Percentiles rank a stretch among this genome's conserved stretches.
Evolutionary conservation across 2,797 vertebrate genomes (phyloP).

Genomic region (Agapornis canus): DNA sequence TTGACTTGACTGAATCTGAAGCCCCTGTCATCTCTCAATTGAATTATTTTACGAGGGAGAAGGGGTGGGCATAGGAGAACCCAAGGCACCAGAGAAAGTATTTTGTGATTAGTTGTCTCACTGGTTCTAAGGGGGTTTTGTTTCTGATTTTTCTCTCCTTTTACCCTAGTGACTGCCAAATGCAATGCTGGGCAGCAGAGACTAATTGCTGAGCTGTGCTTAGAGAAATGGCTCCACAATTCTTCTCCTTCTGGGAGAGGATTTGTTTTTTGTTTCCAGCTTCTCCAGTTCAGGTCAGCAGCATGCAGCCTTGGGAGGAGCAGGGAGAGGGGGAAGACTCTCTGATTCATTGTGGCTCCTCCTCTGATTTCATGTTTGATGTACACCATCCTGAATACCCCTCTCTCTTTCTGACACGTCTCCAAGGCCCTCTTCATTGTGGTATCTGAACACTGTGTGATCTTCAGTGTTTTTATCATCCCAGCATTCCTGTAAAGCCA

Average conservation of each 20-base stretch:
- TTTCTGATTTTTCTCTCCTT: background rate
- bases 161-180: background rate
- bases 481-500: background rate
- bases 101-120: background rate
- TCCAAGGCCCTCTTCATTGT: background rate
- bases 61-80: background rate
- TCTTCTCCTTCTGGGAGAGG: background rate
- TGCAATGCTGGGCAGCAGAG: background rate
- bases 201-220: background rate
- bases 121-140: background rate
- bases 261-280: background rate
- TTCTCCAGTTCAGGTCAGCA: background rate
- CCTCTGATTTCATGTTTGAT: background rate
- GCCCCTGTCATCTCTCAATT: background rate
- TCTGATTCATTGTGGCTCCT: background rate
- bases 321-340: background rate
- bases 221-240: accelerated
- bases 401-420: background rate
- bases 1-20: background rate
- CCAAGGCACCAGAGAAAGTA: background rate
- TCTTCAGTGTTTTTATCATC: background rate
- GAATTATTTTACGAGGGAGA: background rate
- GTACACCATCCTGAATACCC: background rate
- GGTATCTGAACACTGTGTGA: background rate
- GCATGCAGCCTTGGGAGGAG: background rate